Evolutionary conservation across 2,797 vertebrate genomes (phyloP).

Genomic region (Sebastolobus altivelis): DNA sequence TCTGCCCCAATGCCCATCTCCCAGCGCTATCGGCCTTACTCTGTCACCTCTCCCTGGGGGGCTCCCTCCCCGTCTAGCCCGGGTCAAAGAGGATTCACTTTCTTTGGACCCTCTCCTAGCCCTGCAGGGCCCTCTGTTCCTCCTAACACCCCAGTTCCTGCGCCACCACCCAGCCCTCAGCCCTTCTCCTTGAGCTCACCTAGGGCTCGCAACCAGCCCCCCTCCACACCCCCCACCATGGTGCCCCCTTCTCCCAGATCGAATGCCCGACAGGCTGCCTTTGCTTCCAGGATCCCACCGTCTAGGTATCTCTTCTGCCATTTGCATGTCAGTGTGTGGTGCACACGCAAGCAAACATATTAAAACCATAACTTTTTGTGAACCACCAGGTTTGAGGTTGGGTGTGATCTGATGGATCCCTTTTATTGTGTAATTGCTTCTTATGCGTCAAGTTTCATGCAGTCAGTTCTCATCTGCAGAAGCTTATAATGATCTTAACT

Average conservation of each 20-base stretch:
- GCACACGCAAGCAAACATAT: conserved; percentile 38
- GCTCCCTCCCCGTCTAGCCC: conserved; percentile 78
- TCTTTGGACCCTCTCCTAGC: conserved; percentile 67
- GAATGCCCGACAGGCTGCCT: conserved; percentile 83
- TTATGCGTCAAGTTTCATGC: not conserved
- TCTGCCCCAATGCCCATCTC: conserved; percentile 87
- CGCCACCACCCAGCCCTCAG: conserved; percentile 80
- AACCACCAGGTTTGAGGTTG: not conserved
- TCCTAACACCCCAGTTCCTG: conserved; percentile 76
- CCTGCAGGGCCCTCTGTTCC: conserved; percentile 69
- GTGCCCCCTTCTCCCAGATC: conserved; percentile 86
- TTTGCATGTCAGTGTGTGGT: conserved; percentile 70
- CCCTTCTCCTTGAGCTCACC: conserved; percentile 77
- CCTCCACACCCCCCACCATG: conserved; percentile 76
- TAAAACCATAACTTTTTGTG: conserved; percentile 54
- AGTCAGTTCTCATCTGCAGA: not conserved
- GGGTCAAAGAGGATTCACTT: conserved; percentile 71
- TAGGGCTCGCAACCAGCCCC: conserved; percentile 75
- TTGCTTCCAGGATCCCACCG: conserved; percentile 87
- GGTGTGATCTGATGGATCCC: not conserved
- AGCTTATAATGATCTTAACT: not conserved
- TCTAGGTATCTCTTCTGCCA: conserved; percentile 90
- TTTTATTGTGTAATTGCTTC: not conserved
- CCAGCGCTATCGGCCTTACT: conserved; percentile 92
- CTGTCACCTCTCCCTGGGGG: conserved; percentile 85